Conservation (phyloP, 2,113 vertebrate species). For the Sorex araneus region DNA sequence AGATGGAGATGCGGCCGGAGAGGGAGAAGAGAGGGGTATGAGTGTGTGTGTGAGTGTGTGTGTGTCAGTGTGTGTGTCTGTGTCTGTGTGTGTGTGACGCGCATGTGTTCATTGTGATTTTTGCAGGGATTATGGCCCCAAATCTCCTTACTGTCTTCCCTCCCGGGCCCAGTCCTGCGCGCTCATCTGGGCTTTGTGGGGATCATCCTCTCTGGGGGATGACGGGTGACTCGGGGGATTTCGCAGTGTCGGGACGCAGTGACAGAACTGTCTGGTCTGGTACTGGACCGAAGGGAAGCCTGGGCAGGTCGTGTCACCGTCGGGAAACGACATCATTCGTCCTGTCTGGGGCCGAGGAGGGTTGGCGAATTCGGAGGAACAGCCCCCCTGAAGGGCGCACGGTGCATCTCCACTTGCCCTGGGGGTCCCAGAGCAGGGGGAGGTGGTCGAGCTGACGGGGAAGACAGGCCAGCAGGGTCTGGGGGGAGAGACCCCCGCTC, state of each 20-base stretch:
- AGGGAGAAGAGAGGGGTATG: neutral
- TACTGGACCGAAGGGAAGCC: neutral
- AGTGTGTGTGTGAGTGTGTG: too few species aligned
- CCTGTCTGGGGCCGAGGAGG: neutral
- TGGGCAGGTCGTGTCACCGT: neutral
- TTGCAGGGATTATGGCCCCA: neutral
- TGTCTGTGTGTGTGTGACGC: too few species aligned
- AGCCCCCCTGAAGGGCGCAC: neutral
- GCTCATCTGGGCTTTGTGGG: neutral
- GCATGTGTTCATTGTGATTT: neutral
- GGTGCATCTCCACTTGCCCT: neutral
- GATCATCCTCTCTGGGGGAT: neutral
- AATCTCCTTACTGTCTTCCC: too few species aligned
- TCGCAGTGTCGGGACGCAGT: neutral
- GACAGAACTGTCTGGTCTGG: neutral
- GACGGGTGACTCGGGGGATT: neutral
- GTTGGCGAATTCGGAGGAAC: neutral
- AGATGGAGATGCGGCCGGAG: neutral
- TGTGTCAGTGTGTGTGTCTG: neutral
- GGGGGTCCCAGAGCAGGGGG: too few species aligned
- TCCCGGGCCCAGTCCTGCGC: too few species aligned
- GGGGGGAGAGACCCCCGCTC: accelerated
- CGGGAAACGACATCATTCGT: neutral
- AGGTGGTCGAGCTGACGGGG: accelerated
- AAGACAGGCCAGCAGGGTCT: too few species aligned